These are phyloP conservation scores for Anoplophora glabripennis DNA, from an alignment of 1,140 invertebrate species.

Conservation along the genomic window DNA sequence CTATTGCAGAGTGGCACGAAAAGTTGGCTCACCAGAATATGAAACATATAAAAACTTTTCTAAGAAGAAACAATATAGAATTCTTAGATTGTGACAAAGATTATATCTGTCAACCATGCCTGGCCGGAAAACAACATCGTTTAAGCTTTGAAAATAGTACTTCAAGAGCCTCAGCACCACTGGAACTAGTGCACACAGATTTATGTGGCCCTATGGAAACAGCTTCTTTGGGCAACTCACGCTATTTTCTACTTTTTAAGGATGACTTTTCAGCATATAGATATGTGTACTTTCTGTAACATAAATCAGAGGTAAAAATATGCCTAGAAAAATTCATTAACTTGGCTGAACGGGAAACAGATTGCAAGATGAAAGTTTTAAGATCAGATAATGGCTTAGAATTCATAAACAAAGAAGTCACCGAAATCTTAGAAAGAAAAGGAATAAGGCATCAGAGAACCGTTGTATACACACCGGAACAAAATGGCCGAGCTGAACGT, in stretches of 20 bases:
- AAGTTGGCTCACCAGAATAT: neutral
- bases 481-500: too few species aligned
- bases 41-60: neutral
- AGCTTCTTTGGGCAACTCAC: conserved; percentile 35
- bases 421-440: conserved; percentile 30
- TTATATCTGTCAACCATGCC: conserved; percentile 9
- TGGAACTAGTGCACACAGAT: conserved; percentile 37
- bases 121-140: conserved; percentile 7
- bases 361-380: conserved; percentile 42
- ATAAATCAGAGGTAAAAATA: conserved; percentile 31
- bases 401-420: conserved; percentile 44
- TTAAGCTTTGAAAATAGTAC: conserved; percentile 1
- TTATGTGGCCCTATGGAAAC: conserved; percentile 42
- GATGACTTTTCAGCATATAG: conserved; percentile 41
- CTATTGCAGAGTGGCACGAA: neutral
- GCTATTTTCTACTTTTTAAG: conserved; percentile 45
- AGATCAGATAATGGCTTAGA: conserved; percentile 51
- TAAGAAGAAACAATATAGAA: neutral
- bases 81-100: conserved; percentile 7
- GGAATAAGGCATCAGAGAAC: conserved; percentile 47
- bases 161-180: neutral
- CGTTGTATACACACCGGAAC: too few species aligned
- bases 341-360: conserved; percentile 41
- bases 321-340: conserved; percentile 40
- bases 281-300: conserved; percentile 35